These are phyloP conservation scores for Drosophila vallismaia DNA, from an alignment of 2,888 invertebrate species.

Conservation along the genomic window DNA sequence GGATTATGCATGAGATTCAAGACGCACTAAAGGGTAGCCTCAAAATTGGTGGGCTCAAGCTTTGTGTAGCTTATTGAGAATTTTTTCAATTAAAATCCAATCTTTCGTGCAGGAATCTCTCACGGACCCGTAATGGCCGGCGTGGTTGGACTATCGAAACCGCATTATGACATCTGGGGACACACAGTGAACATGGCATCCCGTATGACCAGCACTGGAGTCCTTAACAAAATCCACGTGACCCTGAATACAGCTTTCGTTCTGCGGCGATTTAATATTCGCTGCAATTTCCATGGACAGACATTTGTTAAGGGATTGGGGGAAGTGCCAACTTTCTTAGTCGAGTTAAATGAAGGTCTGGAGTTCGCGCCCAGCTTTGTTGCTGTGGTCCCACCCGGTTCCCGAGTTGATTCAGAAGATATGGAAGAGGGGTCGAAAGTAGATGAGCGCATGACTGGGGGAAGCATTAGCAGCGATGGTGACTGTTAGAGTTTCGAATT, in stretches of 20 bases:
- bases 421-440: not conserved
- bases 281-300: constrained; percentile 88
- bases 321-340: constrained; percentile 87
- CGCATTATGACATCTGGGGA: constrained; percentile 98
- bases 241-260: constrained; percentile 89
- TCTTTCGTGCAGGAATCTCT: constrained; percentile 88
- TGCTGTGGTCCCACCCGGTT: not conserved
- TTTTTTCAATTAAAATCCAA: not conserved
- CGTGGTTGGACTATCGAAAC: constrained; percentile 96
- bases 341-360: constrained; percentile 23
- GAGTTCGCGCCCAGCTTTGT: constrained; percentile 9
- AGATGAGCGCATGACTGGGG: not conserved
- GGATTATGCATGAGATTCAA: constrained; percentile 84
- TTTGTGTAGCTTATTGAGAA: not conserved
- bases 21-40: constrained; percentile 33
- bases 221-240: constrained; percentile 90
- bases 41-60: constrained; percentile 30
- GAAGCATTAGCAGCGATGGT: not conserved
- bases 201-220: constrained; percentile 95
- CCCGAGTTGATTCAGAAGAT: not conserved
- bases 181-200: constrained; percentile 98
- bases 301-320: constrained; percentile 88
- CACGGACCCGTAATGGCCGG: constrained; percentile 96
- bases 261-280: constrained; percentile 87
- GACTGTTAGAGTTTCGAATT: constrained; percentile 35